phyloP scores from a whole-genome alignment of 2,113 vertebrate species.

The Hemicordylus capensis region DNA sequence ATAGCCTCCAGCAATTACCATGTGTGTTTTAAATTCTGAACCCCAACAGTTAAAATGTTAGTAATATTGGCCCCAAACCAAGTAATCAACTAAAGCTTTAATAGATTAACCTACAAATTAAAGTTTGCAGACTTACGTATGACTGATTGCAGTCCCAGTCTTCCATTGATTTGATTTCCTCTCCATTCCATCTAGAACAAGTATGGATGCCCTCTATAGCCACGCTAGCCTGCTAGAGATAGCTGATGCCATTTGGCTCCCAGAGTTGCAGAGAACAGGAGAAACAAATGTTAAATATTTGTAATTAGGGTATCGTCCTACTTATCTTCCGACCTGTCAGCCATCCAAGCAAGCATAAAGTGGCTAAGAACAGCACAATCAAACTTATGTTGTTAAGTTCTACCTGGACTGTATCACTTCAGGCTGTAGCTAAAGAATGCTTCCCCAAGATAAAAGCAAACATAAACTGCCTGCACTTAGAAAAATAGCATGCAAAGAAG shows the following conservation, averaged over 20 bases:
- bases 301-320: no score
- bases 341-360: no score
- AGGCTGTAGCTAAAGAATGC: no score
- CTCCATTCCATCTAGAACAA: neutral
- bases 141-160: neutral
- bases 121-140: neutral
- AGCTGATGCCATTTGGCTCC: neutral
- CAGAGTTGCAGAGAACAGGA: neutral
- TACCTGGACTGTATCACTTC: no score
- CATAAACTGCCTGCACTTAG: neutral
- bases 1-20: neutral
- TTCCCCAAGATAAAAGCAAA: no score
- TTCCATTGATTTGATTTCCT: neutral
- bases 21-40: neutral
- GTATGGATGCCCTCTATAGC: neutral
- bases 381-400: no score
- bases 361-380: no score
- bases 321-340: no score
- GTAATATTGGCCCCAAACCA: neutral
- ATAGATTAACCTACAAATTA: constrained; percentile 9
- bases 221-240: neutral
- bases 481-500: neutral
- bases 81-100: constrained; percentile 8
- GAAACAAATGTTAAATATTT: neutral
- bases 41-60: neutral